Evolutionary conservation across 1,140 invertebrate species (phyloP).

Genomic region (Lethocerus indicus): DNA sequence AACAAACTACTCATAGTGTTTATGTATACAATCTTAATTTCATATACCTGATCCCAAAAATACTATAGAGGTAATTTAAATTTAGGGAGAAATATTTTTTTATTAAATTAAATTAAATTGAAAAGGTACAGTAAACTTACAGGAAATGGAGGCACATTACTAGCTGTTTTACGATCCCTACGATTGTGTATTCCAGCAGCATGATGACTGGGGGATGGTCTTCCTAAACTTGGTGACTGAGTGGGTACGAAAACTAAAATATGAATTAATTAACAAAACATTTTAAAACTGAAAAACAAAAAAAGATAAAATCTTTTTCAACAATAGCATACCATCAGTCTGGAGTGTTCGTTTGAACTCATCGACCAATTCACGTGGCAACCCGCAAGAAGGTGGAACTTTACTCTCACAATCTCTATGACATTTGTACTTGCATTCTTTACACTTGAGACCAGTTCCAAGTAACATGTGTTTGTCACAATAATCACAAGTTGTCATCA

Average conservation of each 20-base stretch:
- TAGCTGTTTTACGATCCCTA: slow-evolving; percentile 33
- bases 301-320: not conserved
- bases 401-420: slow-evolving; percentile 78
- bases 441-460: slow-evolving; percentile 62
- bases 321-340: slow-evolving; percentile 34
- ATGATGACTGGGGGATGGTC: slow-evolving; percentile 20
- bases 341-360: slow-evolving; percentile 53
- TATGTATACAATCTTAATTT: no score
- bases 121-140: slow-evolving; percentile 23
- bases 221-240: slow-evolving; percentile 28
- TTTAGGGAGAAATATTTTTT: no score
- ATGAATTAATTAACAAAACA: not conserved
- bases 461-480: slow-evolving; percentile 86
- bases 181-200: slow-evolving; percentile 7
- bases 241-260: slow-evolving; percentile 20
- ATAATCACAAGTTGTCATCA: slow-evolving; percentile 76
- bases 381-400: slow-evolving; percentile 79
- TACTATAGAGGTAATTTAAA: no score
- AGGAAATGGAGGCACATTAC: slow-evolving; percentile 39
- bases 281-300: no score
- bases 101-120: not conserved
- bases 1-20: no score
- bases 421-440: slow-evolving; percentile 91
- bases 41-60: no score
- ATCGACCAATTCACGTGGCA: slow-evolving; percentile 66